A percentile compares a stretch with the other conserved stretches of the same genome.
These are phyloP conservation scores for Zaprionus nigranus DNA, from an alignment of 1,140 invertebrate species.

Conservation along the genomic window DNA sequence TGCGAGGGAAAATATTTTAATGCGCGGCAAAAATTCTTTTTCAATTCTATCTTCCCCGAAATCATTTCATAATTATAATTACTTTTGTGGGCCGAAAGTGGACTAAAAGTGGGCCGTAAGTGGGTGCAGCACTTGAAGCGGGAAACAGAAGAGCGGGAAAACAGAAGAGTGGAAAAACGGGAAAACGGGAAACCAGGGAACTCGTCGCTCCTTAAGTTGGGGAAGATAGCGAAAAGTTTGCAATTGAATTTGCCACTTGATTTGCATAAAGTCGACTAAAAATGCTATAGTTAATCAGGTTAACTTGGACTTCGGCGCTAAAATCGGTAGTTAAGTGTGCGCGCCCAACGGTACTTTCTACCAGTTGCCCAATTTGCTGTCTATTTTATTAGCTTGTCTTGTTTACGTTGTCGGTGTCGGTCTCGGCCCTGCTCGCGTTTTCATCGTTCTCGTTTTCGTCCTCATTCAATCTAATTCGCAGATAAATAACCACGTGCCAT, in stretches of 20 bases:
- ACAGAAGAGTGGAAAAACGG: neutral
- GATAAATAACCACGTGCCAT: slow-evolving; percentile 33
- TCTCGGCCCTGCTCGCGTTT: neutral
- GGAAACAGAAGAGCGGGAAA: neutral
- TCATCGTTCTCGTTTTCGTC: neutral
- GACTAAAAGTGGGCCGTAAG: neutral
- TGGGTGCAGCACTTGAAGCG: neutral
- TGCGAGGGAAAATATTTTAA: neutral
- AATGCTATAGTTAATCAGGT: slow-evolving; percentile 22
- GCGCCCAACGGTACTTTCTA: neutral
- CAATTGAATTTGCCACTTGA: slow-evolving; percentile 30
- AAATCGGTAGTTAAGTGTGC: neutral
- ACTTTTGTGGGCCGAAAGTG: slow-evolving; percentile 7
- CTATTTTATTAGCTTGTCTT: slow-evolving; percentile 18
- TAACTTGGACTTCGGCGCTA: neutral
- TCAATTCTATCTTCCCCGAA: neutral
- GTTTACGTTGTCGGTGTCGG: too few species aligned
- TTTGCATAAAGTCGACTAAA: slow-evolving; percentile 30
- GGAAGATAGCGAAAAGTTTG: slow-evolving; percentile 9
- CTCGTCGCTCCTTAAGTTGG: neutral
- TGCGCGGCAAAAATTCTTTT: neutral
- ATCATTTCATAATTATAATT: slow-evolving; percentile 14
- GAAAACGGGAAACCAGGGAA: neutral
- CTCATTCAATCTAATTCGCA: slow-evolving; percentile 22
- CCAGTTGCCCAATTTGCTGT: slow-evolving; percentile 6